Evolutionary conservation across 1,140 invertebrate genomes (phyloP), one percentile per base, ranked within the genome.

Genomic region (Trachymyrmex septentrionalis): DNA sequence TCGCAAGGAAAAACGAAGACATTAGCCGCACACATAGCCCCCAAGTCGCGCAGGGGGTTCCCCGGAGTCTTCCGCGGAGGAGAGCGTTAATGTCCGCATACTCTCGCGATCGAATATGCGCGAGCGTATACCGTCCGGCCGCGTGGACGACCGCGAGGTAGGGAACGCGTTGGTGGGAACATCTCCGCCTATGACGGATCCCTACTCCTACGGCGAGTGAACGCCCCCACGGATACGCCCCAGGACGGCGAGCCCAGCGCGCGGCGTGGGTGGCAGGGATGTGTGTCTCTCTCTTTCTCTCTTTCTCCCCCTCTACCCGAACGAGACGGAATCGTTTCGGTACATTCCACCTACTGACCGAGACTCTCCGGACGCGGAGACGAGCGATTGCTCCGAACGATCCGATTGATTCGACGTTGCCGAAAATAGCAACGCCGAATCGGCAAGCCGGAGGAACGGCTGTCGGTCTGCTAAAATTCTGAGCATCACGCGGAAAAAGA

Each of bases 221-320:
- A 89, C 93, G 92, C 93, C 93, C 93, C 85, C 78, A 30, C 24
- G 82, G 90, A 84, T 90, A 92, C 92, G 90, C 93, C 93, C 89
- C 80, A 63, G 69, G 73, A 87, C n/a, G n/a, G 24, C 34, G 34
- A 61, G n/a, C 24, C 24, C 30, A 34, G 30, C 6, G 30, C 24
- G 69, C 27, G 2, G 77, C 88, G 86, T 90, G 80, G 91, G 80
- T 57, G 72, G 77, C 72, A 59, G 88, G 81, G 66, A 24, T 38
- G 66, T n/a, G n/a, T n/a, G n/a, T 64, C 14, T 14, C 10, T 27
- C 86, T 86, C 86, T 77, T 16, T 27, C 64, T 16, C 14, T 16
- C 48, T 5, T 50, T 50, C 5, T 64, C 63, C 57, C 86, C 80
- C 76, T 14, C 48, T 50, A 9, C 16, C 48, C 12, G 48, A 16